phyloP scores from a whole-genome alignment of 2,797 vertebrate genomes.

The Hyperoplus lanceolatus region DNA sequence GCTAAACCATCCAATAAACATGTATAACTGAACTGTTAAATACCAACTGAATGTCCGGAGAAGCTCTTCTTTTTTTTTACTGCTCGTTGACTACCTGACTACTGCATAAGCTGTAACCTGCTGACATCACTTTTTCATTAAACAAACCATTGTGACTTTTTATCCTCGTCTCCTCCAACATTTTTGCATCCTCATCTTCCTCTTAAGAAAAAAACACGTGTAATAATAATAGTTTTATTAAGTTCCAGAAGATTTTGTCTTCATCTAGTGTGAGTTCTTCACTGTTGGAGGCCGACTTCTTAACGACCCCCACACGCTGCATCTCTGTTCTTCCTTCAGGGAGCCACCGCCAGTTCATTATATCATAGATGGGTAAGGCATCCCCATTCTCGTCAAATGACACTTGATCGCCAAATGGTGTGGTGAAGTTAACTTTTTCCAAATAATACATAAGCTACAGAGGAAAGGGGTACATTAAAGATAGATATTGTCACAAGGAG shows the following conservation, averaged over 20 bases:
- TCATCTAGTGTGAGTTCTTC: slow-evolving; percentile 73
- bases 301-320: slow-evolving; percentile 75
- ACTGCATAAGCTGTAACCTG: too few species aligned
- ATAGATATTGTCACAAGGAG: neutral
- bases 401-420: slow-evolving; percentile 78
- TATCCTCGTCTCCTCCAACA: too few species aligned
- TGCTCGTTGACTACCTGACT: too few species aligned
- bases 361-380: slow-evolving; percentile 79
- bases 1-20: too few species aligned
- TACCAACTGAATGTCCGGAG: too few species aligned
- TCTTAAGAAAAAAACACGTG: too few species aligned
- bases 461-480: slow-evolving; percentile 10
- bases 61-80: too few species aligned
- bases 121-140: too few species aligned
- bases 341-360: slow-evolving; percentile 82
- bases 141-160: too few species aligned
- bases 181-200: too few species aligned
- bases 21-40: too few species aligned
- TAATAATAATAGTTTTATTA: too few species aligned
- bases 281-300: slow-evolving; percentile 50
- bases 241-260: slow-evolving; percentile 80
- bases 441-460: slow-evolving; percentile 78
- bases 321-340: slow-evolving; percentile 67
- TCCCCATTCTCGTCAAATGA: slow-evolving; percentile 84
- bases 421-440: slow-evolving; percentile 79